These are phyloP conservation scores for Bubo bubo DNA, from an alignment of 2,113 vertebrate species.

Conservation along the genomic window DNA sequence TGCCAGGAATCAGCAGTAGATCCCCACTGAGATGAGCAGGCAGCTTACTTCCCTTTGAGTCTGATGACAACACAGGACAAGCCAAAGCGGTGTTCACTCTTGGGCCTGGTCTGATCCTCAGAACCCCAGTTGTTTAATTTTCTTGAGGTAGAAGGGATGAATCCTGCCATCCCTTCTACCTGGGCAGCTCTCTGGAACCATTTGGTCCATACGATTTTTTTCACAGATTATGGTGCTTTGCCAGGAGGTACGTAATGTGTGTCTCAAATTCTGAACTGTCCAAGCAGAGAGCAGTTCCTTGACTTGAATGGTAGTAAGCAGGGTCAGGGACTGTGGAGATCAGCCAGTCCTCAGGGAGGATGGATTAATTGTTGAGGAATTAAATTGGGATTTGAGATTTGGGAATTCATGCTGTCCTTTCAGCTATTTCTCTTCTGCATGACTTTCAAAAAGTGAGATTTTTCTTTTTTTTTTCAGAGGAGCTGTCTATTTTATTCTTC, in stretches of 20 bases:
- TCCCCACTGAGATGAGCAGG: neutral
- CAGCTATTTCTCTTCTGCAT: neutral
- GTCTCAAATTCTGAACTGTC: neutral
- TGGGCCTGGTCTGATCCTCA: neutral
- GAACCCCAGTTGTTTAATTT: neutral
- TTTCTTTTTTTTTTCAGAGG: neutral
- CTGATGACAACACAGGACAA: neutral
- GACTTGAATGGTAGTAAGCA: neutral
- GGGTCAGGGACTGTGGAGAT: neutral
- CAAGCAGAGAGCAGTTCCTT: neutral
- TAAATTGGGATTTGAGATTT: neutral
- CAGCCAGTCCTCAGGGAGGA: neutral
- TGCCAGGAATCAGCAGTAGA: neutral
- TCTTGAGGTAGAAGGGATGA: neutral
- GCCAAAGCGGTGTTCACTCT: neutral
- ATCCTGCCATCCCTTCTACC: neutral
- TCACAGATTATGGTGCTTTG: neutral
- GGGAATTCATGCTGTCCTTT: neutral
- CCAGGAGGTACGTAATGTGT: neutral
- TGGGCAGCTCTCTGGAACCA: neutral
- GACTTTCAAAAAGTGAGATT: neutral
- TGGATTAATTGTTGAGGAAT: neutral
- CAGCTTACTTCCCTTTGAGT: neutral
- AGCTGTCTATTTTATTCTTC: neutral
- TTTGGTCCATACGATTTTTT: neutral